phyloP scores from a whole-genome alignment of 2,888 invertebrate species.

The Himalopsyche kuldschensis region DNA sequence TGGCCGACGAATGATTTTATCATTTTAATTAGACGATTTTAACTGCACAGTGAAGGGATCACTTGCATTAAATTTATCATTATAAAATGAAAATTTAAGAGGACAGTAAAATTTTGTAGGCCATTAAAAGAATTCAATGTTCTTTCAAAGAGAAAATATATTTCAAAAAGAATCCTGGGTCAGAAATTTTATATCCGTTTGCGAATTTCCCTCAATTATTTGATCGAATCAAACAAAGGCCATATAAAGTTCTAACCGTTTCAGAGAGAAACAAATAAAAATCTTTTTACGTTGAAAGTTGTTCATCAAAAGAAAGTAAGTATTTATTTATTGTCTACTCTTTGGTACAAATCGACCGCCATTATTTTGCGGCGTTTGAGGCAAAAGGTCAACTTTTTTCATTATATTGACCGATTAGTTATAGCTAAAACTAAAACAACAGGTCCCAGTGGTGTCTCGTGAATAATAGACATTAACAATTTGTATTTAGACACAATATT shows the following conservation, averaged over 20 bases:
- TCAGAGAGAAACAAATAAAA: no score
- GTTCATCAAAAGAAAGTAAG: neutral
- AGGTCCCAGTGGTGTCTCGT: neutral
- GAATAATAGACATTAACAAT: no score
- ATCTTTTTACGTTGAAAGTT: neutral
- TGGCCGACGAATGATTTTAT: neutral
- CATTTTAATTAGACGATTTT: no score
- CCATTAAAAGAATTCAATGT: no score
- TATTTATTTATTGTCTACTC: neutral
- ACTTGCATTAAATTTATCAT: no score
- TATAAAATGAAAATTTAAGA: no score
- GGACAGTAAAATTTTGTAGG: no score
- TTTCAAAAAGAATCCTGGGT: neutral
- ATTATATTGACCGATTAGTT: neutral
- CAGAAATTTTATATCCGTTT: neutral
- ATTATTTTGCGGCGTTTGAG: neutral
- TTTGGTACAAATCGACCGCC: neutral
- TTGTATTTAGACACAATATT: no score
- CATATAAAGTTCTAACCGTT: no score
- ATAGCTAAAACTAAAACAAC: neutral
- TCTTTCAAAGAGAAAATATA: neutral
- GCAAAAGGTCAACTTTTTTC: neutral
- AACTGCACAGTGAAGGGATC: no score
- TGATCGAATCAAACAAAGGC: neutral
- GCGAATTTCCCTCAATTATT: neutral